Percentiles rank a stretch among this genome's conserved stretches.
Conservation (phyloP, 2,888 invertebrate species). For the Aethes cnicana region DNA sequence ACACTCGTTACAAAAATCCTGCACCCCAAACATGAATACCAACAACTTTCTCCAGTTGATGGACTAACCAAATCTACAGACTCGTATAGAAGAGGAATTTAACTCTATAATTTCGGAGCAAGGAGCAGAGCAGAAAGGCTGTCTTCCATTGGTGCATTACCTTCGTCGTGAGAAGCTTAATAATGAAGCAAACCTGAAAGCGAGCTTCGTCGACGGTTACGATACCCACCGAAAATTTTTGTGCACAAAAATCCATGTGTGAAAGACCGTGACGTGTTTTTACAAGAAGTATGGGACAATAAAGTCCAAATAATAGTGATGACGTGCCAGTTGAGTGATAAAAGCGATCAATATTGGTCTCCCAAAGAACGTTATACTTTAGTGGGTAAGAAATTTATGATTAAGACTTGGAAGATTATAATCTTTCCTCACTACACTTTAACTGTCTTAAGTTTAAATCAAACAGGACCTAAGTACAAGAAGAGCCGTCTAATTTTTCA, state of each 20-base stretch:
- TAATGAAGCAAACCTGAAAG: conserved; percentile 5
- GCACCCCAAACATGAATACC: too few relatives aligned
- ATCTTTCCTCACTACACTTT: background rate
- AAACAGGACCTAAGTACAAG: background rate
- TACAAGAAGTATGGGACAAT: too few relatives aligned
- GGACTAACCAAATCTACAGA: background rate
- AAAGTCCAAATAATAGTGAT: too few relatives aligned
- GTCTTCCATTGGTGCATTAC: conserved; percentile 2
- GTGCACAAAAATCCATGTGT: too few relatives aligned
- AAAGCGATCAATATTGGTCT: too few relatives aligned
- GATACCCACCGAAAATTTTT: background rate
- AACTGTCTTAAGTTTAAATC: background rate
- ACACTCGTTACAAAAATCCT: too few relatives aligned
- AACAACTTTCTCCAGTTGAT: too few relatives aligned
- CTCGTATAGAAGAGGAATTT: background rate
- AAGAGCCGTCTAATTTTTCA: too few relatives aligned
- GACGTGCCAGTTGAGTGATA: too few relatives aligned
- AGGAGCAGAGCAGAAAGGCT: background rate
- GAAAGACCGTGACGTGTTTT: too few relatives aligned
- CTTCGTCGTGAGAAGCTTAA: conserved; percentile 3
- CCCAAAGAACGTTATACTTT: too few relatives aligned
- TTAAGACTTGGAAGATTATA: background rate
- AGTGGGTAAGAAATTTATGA: too few relatives aligned
- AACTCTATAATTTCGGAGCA: background rate
- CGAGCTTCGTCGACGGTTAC: background rate